phyloP scores from a whole-genome alignment of 1,140 invertebrate species.

The Drosophila murphyi region DNA sequence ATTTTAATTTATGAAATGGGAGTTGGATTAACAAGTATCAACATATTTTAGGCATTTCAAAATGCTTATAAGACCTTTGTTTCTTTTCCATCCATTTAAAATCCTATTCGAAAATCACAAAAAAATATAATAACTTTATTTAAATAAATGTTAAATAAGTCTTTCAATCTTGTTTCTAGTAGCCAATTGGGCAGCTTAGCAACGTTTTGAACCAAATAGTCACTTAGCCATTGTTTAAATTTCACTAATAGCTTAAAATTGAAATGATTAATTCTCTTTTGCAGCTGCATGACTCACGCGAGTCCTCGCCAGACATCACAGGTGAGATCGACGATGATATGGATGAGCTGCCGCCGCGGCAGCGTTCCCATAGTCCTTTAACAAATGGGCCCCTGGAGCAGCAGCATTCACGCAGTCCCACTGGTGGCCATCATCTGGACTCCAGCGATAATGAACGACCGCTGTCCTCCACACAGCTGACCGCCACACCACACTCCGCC shows the following conservation, averaged over 20 bases:
- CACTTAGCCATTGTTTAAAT: too few species aligned
- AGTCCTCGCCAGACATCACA: slow-evolving; percentile 83
- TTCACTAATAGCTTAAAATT: not conserved
- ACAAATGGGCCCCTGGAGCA: slow-evolving; percentile 66
- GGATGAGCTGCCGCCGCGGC: slow-evolving; percentile 69
- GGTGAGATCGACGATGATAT: slow-evolving; percentile 83
- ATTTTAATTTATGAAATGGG: too few species aligned
- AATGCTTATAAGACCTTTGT: too few species aligned
- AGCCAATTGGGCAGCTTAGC: too few species aligned
- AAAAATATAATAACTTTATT: too few species aligned
- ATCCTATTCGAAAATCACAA: too few species aligned
- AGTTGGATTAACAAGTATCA: too few species aligned
- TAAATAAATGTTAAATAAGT: too few species aligned
- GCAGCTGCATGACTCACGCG: slow-evolving; percentile 79
- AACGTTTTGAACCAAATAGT: too few species aligned
- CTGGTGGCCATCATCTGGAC: slow-evolving; percentile 65
- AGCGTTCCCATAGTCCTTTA: slow-evolving; percentile 75
- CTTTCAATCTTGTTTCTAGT: too few species aligned
- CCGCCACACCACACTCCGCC: slow-evolving; percentile 72
- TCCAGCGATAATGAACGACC: slow-evolving; percentile 81
- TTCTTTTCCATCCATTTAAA: too few species aligned
- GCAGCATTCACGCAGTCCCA: slow-evolving; percentile 70
- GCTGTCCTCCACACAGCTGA: slow-evolving; percentile 77
- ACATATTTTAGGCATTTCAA: too few species aligned
- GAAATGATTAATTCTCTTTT: not conserved